Evolutionary conservation across 2,113 vertebrate genomes (phyloP), one percentile per base, ranked within the genome.

Genomic region (Arenaria interpres): DNA sequence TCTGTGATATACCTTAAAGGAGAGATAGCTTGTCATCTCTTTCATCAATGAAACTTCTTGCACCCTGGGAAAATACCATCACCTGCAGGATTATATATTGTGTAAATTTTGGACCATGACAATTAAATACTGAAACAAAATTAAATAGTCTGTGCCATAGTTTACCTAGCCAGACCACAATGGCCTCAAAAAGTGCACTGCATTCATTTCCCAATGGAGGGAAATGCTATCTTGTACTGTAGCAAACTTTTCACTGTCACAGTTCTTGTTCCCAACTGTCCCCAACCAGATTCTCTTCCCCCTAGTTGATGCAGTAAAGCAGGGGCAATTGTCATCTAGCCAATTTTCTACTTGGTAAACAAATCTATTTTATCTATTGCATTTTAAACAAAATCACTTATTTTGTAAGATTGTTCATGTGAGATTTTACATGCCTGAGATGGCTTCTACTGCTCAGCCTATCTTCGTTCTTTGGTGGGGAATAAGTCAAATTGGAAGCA

Each of bases 171-270:
- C 19, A 91, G 54, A 81, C 5, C 45, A 80, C 30, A 86, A 80
- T 3, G 43, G 2, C 6, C 9, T 84, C 62, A 79, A 66, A 75
- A 32, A 63, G n/a, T 0, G 0, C 3, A 14, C 0, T 71, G n/a
- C 39, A 41, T 41, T 41, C 37, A 62, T 72, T 90, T 88, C 25
- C 21, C 37, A 39, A 7, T 28, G 20, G 24, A 73, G 3, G 9
- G 4, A 64, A 88, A 76, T 35, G 2, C 1, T 62, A 9, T 9
- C 23, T 66, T 51, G 5, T 56, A 43, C 59, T 46, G 9, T 19
- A 87, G 8, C 16, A 82, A 59, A 30, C 2, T 74, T 57, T 91
- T 6, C 6, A 53, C 11, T 51, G 10, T 27, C 33, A 64, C 12
- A 62, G 82, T 93, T 85, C 20, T 88, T 86, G 25, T 73, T 83